Conservation (phyloP, 2,888 invertebrate genomes). For the Chelonus formosanus region DNA sequence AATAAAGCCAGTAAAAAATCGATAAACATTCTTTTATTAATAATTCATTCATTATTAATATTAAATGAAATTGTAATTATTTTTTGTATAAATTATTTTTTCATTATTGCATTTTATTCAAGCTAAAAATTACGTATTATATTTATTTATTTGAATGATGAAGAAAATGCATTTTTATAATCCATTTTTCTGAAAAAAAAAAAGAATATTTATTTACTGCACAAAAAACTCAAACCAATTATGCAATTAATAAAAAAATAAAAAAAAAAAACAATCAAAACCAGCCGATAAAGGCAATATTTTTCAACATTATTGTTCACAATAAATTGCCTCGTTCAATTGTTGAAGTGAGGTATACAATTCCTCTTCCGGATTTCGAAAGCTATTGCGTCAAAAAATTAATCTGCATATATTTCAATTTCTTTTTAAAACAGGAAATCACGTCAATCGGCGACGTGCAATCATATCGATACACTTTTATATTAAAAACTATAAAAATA, state of each 20-base stretch:
- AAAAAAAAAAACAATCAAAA: conserved; percentile 10
- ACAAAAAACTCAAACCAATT: conserved; percentile 3
- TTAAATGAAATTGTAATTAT: too few species aligned
- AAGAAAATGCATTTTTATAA: too few species aligned
- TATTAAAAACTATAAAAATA: conserved; percentile 45
- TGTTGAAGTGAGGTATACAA: conserved; percentile 2
- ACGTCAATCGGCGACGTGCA: conserved; percentile 43
- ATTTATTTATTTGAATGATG: too few species aligned
- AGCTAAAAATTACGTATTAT: too few species aligned
- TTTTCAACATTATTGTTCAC: conserved; percentile 7
- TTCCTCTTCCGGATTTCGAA: conserved; percentile 24
- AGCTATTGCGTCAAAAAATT: conserved; percentile 20
- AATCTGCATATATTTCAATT: conserved; percentile 20
- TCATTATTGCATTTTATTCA: too few species aligned
- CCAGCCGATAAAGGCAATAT: conserved; percentile 14
- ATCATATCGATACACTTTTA: conserved; percentile 57
- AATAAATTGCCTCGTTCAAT: conserved; percentile 6
- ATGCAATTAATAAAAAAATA: conserved; percentile 16
- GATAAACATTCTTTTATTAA: too few species aligned
- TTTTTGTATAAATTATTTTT: too few species aligned
- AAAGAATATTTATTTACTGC: neutral
- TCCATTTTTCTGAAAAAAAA: too few species aligned
- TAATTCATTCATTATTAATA: too few species aligned
- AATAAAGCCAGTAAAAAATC: too few species aligned
- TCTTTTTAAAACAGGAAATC: conserved; percentile 34